Conservation (phyloP, 2,888 invertebrate genomes). For the Mesochorus sp. region DNA sequence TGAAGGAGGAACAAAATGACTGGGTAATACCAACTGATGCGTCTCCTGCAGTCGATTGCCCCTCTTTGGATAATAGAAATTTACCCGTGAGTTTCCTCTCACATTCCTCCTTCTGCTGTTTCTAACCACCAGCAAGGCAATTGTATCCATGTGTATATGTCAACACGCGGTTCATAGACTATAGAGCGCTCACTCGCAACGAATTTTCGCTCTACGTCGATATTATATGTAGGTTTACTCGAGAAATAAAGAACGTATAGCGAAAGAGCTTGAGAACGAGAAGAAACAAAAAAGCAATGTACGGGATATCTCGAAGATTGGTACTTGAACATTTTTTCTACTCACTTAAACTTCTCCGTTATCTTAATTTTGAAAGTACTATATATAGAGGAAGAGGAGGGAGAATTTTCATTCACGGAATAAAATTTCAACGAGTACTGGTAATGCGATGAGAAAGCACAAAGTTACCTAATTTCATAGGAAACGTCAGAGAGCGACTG, state of each 20-base stretch:
- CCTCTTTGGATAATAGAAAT: conserved; percentile 41
- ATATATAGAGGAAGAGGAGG: not conserved
- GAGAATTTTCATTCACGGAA: conserved; percentile 1
- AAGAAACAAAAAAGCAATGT: too few relatives aligned
- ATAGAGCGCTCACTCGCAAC: too few relatives aligned
- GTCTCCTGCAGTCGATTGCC: conserved; percentile 29
- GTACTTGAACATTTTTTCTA: conserved; percentile 17
- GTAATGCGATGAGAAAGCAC: too few relatives aligned
- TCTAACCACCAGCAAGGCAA: not conserved
- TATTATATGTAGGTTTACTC: conserved; percentile 11
- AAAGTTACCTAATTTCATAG: too few relatives aligned
- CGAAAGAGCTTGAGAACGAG: not conserved
- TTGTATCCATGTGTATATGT: not conserved
- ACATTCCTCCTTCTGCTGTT: not conserved
- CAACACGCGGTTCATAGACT: too few relatives aligned
- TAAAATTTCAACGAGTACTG: conserved; percentile 23
- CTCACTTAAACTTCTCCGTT: not conserved
- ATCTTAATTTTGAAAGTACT: conserved; percentile 22
- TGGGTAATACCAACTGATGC: conserved; percentile 9
- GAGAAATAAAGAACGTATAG: conserved; percentile 18
- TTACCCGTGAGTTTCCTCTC: conserved; percentile 1
- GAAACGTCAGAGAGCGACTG: too few relatives aligned
- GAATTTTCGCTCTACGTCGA: too few relatives aligned
- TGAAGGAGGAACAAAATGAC: conserved; percentile 12
- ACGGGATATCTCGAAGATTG: not conserved